Evolutionary conservation across 2,113 vertebrate genomes (phyloP), one percentile per base, ranked within the genome.

Genomic region (Gulo gulo): DNA sequence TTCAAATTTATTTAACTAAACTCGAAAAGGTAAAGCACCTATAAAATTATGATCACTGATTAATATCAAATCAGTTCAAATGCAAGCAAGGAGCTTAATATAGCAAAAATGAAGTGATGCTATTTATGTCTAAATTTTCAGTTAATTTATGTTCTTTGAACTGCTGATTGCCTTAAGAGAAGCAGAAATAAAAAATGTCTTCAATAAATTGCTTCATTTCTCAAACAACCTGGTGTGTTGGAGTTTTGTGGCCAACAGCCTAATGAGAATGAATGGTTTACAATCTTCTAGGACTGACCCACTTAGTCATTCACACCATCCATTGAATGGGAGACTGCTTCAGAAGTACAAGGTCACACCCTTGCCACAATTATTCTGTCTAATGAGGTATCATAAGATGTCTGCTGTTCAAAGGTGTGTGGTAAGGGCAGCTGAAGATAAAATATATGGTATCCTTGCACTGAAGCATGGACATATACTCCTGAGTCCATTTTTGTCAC

Each of bases 191-290:
- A 91, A 91, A 93, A 97, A 91, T 52, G 31, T 8, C 88, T 94
- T 88, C 80, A 94, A 92, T 88, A 98, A 97, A 98, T 52, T 31
- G 10, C 26, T 97, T 52, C 11, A 86, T 97, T 97, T 91, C 78
- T 97, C 97, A 87, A 96, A 80, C 13, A 61, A 61, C 71, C 88
- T 96, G 67, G 91, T 95, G 92, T 55, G 55, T 57, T 98, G 65
- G 97, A 97, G 79, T 97, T 97, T 94, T 92, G 20, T 45, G 71
- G 90, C 96, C 95, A 88, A 87, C 55, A 97, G 55, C 23, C 4
- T 98, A 98, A 98, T 97, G 71, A 98, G 93, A 98, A 98, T 2
- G 89, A 98, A 98, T 98, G 79, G 50, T 57, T 98, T 98, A 86
- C 42, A 94, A 83, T 97, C 97, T 97, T 95, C 63, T 85, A 67